phyloP scores from a whole-genome alignment of 37 sponge, comb jelly and placozoan species.

The Hormiphora californensis region DNA sequence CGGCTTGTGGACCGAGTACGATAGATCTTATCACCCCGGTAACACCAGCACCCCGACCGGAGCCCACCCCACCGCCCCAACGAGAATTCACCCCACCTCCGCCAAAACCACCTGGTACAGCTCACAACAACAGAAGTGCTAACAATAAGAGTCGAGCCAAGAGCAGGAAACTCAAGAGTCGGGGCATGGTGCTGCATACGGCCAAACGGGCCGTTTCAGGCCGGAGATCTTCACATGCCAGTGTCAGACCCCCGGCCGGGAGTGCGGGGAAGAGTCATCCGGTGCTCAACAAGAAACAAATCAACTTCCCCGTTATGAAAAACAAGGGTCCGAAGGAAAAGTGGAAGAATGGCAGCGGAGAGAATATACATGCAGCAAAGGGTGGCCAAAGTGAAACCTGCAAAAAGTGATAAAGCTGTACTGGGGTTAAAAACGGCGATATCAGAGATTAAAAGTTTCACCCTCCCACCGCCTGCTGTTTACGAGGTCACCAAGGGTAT shows the following conservation, averaged over 20 bases:
- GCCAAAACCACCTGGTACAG: neutral
- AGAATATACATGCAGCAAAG: constrained; percentile 39
- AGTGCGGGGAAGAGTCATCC: constrained; percentile 13
- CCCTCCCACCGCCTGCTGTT: constrained; percentile 3
- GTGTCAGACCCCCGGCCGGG: neutral
- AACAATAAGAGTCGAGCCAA: neutral
- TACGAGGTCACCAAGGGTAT: constrained; percentile 47
- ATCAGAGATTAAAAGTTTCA: constrained; percentile 24
- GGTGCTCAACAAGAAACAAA: constrained; percentile 1
- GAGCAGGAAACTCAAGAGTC: constrained; percentile 17
- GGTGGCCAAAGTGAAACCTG: neutral
- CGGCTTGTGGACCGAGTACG: constrained; percentile 35
- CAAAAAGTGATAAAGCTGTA: neutral
- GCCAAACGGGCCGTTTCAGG: constrained; percentile 21
- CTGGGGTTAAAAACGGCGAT: constrained; percentile 41
- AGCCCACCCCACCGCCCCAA: constrained; percentile 15
- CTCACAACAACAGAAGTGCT: neutral
- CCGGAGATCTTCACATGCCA: neutral
- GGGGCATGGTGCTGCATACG: constrained; percentile 42
- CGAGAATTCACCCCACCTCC: constrained; percentile 6
- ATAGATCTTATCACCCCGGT: constrained; percentile 31
- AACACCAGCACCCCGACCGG: neutral
- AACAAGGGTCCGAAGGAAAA: constrained; percentile 23
- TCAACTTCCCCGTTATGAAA: constrained; percentile 31
- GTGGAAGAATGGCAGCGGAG: constrained; percentile 39